A percentile compares a stretch with the other conserved stretches of the same genome.
Evolutionary conservation across 1,140 invertebrate species (phyloP).

Genomic region (Heterodera carotae): DNA sequence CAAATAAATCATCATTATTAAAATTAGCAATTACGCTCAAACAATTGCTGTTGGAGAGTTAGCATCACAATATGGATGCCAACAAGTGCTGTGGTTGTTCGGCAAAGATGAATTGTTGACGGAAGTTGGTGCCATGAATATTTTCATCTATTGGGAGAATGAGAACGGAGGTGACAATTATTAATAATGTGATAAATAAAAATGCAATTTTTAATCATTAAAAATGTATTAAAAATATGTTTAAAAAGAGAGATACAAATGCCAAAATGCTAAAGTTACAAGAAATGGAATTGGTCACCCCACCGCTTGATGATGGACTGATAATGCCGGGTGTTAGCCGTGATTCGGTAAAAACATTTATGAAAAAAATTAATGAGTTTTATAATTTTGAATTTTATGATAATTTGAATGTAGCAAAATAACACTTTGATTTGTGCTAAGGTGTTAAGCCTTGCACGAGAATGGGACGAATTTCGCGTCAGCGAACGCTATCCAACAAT

Average conservation of each 20-base stretch:
- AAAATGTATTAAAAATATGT: no score
- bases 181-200: neutral
- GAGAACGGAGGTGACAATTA: slow-evolving; percentile 79
- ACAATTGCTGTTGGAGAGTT: slow-evolving; percentile 72
- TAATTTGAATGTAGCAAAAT: no score
- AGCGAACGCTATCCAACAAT: slow-evolving; percentile 83
- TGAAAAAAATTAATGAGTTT: neutral
- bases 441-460: slow-evolving; percentile 76
- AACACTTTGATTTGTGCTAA: neutral
- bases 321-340: slow-evolving; percentile 91
- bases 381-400: neutral
- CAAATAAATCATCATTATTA: slow-evolving; percentile 18
- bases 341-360: slow-evolving; percentile 70
- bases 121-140: slow-evolving; percentile 98
- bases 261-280: slow-evolving; percentile 26
- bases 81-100: slow-evolving; percentile 96
- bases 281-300: slow-evolving; percentile 89
- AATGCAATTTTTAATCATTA: slow-evolving; percentile 18
- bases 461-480: slow-evolving; percentile 84
- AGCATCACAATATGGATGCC: slow-evolving; percentile 79
- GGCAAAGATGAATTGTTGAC: slow-evolving; percentile 90
- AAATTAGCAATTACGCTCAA: slow-evolving; percentile 71
- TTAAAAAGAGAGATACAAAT: no score
- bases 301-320: slow-evolving; percentile 75
- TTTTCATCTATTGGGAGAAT: slow-evolving; percentile 86